Evolutionary conservation across 2,113 vertebrate species (phyloP).

Genomic region (Eonycteris spelaea): DNA sequence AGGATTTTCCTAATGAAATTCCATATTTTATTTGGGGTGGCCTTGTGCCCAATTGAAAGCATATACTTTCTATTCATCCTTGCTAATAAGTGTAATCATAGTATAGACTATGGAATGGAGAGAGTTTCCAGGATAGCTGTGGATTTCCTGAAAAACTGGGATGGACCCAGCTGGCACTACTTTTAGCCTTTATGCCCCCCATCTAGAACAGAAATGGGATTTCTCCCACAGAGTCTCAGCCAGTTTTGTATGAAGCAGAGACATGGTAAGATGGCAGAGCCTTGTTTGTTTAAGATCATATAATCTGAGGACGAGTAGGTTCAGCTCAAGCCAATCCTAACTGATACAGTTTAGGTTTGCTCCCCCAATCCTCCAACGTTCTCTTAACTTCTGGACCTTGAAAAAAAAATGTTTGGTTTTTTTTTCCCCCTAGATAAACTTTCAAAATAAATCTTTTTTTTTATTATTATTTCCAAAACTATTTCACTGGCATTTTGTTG

Average conservation of each 20-base stretch:
- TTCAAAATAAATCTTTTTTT: not conserved
- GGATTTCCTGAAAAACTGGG: not conserved
- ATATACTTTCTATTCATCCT: not conserved
- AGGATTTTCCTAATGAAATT: not conserved
- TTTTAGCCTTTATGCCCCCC: too few species aligned
- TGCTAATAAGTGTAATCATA: not conserved
- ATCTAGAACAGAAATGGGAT: not conserved
- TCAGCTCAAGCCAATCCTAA: not conserved
- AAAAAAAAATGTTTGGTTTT: too few species aligned
- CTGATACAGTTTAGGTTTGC: not conserved
- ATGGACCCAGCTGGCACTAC: not conserved
- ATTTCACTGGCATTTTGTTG: not conserved
- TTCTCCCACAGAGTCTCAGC: not conserved
- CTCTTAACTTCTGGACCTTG: not conserved
- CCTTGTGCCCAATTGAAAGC: not conserved
- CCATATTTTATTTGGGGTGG: not conserved
- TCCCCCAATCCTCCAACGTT: not conserved
- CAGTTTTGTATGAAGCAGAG: not conserved
- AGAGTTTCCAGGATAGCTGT: not conserved
- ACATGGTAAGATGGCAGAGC: not conserved
- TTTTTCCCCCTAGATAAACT: not conserved
- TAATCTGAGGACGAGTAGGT: not conserved
- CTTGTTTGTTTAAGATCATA: not conserved
- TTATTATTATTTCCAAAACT: not conserved
- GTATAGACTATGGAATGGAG: not conserved